Percentiles rank a stretch among this genome's conserved stretches.
These are phyloP conservation scores for Cryptophagus acutangulus DNA, from an alignment of 2,888 invertebrate genomes.

Conservation along the genomic window DNA sequence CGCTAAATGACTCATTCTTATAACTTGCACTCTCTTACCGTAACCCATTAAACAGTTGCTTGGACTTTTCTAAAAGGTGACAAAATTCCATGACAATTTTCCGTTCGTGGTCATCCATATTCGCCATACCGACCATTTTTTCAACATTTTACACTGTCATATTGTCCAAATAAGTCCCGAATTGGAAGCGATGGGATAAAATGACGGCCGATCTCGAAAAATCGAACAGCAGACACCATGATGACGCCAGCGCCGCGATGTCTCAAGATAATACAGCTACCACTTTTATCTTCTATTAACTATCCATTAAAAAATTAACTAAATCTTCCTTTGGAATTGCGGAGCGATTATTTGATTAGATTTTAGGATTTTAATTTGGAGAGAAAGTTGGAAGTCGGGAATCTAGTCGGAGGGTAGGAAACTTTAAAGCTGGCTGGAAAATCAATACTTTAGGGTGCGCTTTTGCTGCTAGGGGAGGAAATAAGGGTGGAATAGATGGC, in stretches of 20 bases:
- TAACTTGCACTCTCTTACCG: conserved; percentile 55
- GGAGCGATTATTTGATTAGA: no score
- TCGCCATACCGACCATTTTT: conserved; percentile 70
- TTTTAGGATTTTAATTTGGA: no score
- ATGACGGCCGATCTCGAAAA: conserved; percentile 40
- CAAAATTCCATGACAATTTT: conserved; percentile 94
- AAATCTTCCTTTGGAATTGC: no score
- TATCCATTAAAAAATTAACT: no score
- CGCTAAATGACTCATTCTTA: neutral
- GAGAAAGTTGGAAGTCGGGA: no score
- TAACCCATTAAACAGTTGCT: conserved; percentile 93
- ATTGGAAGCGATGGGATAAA: conserved; percentile 19
- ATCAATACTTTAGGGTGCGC: no score
- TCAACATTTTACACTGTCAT: conserved; percentile 27
- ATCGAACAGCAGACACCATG: conserved; percentile 46
- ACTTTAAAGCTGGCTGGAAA: no score
- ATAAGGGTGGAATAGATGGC: no score
- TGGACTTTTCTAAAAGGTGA: conserved; percentile 93
- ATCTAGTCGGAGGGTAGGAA: no score
- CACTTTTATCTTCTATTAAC: no score
- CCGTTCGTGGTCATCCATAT: conserved; percentile 80
- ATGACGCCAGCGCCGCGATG: conserved; percentile 38
- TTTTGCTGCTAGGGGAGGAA: no score
- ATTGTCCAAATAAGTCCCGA: conserved; percentile 19
- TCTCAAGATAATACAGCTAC: no score